phyloP scores from a whole-genome alignment of 2,797 vertebrate genomes.

The Centropyge bicolor region DNA sequence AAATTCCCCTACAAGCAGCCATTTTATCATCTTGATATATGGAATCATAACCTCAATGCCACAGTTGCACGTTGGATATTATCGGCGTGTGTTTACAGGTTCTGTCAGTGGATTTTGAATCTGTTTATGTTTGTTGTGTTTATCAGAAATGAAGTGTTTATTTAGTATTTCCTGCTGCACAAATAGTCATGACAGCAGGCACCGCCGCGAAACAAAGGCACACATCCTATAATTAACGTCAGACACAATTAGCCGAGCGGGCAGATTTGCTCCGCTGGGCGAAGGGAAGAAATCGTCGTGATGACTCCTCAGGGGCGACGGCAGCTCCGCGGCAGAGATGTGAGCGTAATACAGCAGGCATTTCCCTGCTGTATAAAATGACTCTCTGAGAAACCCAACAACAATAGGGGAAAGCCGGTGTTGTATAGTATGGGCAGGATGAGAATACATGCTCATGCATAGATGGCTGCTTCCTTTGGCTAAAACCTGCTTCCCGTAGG shows the following conservation, averaged over 20 bases:
- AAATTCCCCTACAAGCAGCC: neutral
- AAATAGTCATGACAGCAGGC: constrained; percentile 73
- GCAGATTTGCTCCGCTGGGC: constrained; percentile 57
- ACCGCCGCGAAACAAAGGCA: constrained; percentile 69
- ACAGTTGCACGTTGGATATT: constrained; percentile 9
- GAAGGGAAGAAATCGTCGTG: constrained; percentile 68
- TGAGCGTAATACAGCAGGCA: constrained; percentile 61
- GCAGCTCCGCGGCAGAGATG: constrained; percentile 57
- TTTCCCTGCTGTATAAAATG: constrained; percentile 64
- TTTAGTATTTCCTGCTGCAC: constrained; percentile 75
- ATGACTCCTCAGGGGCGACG: constrained; percentile 75
- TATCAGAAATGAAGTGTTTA: constrained; percentile 65
- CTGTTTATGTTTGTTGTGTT: constrained; percentile 65
- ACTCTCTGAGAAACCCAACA: constrained; percentile 49
- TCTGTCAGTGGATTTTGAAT: constrained; percentile 31
- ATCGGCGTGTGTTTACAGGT: constrained; percentile 21
- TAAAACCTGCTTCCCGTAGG: constrained; percentile 48
- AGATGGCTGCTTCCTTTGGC: constrained; percentile 71
- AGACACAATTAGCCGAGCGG: constrained; percentile 73
- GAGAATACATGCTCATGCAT: constrained; percentile 55
- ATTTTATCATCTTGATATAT: neutral
- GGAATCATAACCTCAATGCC: neutral
- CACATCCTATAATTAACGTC: constrained; percentile 76
- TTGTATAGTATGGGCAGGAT: constrained; percentile 58
- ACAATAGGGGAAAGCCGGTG: constrained; percentile 68